phyloP scores from a whole-genome alignment of 2,113 vertebrate species.

The Anthoscopus minutus region DNA sequence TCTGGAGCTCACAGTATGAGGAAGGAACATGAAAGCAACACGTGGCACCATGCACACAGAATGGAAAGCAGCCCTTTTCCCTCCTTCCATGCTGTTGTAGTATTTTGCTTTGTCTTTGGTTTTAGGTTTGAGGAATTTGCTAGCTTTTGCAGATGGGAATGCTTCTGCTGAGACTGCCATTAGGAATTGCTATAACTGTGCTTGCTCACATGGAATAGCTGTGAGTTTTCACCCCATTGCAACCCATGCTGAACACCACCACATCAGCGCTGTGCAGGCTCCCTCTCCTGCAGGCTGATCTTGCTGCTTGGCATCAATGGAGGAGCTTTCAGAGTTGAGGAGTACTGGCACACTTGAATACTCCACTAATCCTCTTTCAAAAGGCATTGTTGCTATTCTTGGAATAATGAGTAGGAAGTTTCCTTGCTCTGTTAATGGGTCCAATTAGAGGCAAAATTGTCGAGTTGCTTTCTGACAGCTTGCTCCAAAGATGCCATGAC shows the following conservation, averaged over 20 bases:
- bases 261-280: not conserved
- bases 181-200: not conserved
- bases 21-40: fast-evolving
- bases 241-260: not conserved
- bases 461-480: not conserved
- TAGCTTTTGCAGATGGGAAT: not conserved
- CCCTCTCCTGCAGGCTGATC: not conserved
- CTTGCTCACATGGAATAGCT: not conserved
- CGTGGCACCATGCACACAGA: not conserved
- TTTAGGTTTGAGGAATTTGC: not conserved
- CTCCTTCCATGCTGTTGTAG: not conserved
- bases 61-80: not conserved
- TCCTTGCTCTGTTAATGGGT: constrained; percentile 20
- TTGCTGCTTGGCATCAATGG: not conserved
- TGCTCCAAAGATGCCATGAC: not conserved
- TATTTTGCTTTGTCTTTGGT: not conserved
- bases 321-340: constrained; percentile 9
- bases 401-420: constrained; percentile 21
- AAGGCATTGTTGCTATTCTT: constrained; percentile 34
- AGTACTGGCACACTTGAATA: constrained; percentile 28
- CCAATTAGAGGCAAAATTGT: not conserved
- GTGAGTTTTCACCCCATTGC: not conserved
- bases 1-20: not conserved
- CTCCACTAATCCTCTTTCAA: constrained; percentile 13
- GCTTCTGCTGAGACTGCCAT: not conserved